These are phyloP conservation scores for Periophthalmus modestus DNA, from an alignment of 2,113 vertebrate species.

Conservation along the genomic window DNA sequence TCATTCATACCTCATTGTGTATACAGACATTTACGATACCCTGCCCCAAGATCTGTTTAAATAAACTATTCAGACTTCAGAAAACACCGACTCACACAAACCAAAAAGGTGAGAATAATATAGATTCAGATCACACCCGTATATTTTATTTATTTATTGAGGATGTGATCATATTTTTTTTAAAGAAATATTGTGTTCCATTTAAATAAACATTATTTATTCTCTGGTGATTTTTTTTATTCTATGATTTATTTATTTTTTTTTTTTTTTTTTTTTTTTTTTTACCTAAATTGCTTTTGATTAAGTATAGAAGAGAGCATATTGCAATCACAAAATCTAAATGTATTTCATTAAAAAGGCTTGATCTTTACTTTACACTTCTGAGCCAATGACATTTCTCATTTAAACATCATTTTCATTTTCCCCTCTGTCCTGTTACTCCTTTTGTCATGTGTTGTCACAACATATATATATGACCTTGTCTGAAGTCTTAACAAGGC, in stretches of 20 bases:
- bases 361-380: background rate
- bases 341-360: conserved; percentile 3
- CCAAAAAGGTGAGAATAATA: conserved; percentile 35
- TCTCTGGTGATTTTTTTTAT: background rate
- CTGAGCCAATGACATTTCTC: background rate
- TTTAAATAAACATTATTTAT: background rate
- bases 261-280: background rate
- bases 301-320: background rate
- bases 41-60: conserved; percentile 82
- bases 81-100: conserved; percentile 79
- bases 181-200: background rate
- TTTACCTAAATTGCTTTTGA: background rate
- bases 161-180: background rate
- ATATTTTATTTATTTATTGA: background rate
- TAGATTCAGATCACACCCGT: background rate
- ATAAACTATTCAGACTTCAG: conserved; percentile 87
- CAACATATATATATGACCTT: conserved; percentile 75
- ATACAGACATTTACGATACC: conserved; percentile 86
- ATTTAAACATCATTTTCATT: conserved; percentile 12
- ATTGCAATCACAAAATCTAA: background rate
- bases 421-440: conserved; percentile 38
- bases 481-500: conserved; percentile 59
- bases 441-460: conserved; percentile 57
- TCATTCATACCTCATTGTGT: conserved; percentile 86
- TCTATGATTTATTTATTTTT: background rate